phyloP scores from a whole-genome alignment of 2,797 vertebrate species.

The Bufotes viridis region DNA sequence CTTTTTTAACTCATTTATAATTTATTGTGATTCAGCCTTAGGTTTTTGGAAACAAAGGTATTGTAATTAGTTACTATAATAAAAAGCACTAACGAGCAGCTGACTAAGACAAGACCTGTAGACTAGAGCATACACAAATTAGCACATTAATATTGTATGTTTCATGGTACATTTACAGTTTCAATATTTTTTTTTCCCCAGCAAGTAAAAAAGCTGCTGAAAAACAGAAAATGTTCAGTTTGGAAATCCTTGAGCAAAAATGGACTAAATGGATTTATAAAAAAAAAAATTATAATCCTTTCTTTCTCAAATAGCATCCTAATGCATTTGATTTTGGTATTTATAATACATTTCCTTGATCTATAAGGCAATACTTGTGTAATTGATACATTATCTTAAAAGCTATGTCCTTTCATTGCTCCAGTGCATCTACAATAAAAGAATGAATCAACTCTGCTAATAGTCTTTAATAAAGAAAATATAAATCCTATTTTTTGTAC shows the following conservation, averaged over 20 bases:
- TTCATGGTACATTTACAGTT: not conserved
- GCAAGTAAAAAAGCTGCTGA: not conserved
- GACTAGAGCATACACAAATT: constrained; percentile 5
- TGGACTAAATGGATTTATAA: not conserved
- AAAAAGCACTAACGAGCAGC: constrained; percentile 7
- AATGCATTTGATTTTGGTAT: not conserved
- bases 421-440: too few relatives aligned
- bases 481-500: too few relatives aligned
- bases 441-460: too few relatives aligned
- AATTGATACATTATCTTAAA: too few relatives aligned
- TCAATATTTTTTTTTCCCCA: not conserved
- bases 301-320: not conserved
- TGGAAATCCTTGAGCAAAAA: not conserved
- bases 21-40: not conserved
- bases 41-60: constrained; percentile 10
- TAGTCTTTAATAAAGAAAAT: too few relatives aligned
- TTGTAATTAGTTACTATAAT: constrained; percentile 22
- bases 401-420: too few relatives aligned
- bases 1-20: constrained; percentile 1
- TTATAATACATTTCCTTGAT: not conserved
- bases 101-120: not conserved
- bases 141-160: constrained; percentile 5
- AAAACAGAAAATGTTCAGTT: not conserved
- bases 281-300: not conserved
- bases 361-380: too few relatives aligned